These are phyloP conservation scores for Grapholita molesta DNA, from an alignment of 1,140 invertebrate genomes.

Conservation along the genomic window DNA sequence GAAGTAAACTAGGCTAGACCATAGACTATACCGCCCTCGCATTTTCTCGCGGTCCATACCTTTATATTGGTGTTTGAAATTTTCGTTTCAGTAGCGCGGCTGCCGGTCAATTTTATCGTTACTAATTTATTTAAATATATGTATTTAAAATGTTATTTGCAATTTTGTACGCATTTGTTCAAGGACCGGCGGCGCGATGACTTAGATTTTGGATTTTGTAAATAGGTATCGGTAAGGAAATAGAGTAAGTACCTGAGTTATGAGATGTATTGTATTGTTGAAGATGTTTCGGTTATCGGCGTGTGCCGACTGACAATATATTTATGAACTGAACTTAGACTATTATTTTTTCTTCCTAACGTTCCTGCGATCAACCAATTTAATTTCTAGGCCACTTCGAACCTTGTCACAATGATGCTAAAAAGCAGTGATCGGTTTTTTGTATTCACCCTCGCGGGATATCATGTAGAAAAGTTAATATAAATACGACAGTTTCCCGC, in stretches of 20 bases:
- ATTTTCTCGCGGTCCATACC: background rate
- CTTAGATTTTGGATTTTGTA: slow-evolving; percentile 5
- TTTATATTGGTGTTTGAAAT: slow-evolving; percentile 4
- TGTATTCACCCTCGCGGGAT: too few species aligned
- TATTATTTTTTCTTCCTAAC: background rate
- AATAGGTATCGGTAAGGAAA: slow-evolving; percentile 17
- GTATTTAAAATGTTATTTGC: slow-evolving; percentile 10
- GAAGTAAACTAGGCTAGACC: slow-evolving; percentile 33
- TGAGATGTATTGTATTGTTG: slow-evolving; percentile 12
- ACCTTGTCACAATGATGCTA: too few species aligned
- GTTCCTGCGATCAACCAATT: too few species aligned
- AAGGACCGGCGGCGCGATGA: background rate
- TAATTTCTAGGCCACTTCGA: too few species aligned
- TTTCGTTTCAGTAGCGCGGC: slow-evolving; percentile 6
- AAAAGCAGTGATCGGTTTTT: too few species aligned
- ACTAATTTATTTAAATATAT: slow-evolving; percentile 20
- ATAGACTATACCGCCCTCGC: background rate
- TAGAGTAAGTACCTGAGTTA: slow-evolving; percentile 51
- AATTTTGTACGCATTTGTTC: background rate
- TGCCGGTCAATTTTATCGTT: slow-evolving; percentile 7
- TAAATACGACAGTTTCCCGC: too few species aligned
- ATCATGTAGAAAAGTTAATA: too few species aligned
- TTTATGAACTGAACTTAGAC: background rate
- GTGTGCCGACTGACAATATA: slow-evolving; percentile 1
- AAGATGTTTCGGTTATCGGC: background rate